These are phyloP conservation scores for Sitobion miscanthi DNA, from an alignment of 1,140 invertebrate genomes.

Conservation along the genomic window DNA sequence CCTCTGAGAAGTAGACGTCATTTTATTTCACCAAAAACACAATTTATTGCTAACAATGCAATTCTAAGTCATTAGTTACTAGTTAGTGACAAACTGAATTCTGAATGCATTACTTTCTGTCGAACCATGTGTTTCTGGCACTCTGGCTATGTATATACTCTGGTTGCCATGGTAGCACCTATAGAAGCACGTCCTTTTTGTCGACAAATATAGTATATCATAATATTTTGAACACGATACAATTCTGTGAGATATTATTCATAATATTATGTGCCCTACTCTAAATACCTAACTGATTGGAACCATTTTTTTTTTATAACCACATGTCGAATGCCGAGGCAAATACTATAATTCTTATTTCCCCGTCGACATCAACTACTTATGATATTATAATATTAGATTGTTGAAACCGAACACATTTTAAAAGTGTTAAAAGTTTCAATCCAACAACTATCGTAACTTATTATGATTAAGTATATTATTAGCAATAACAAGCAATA, in stretches of 20 bases:
- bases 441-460: neutral
- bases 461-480: neutral
- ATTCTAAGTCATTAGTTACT: neutral
- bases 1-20: neutral
- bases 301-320: neutral
- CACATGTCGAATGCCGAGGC: neutral
- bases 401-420: neutral
- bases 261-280: neutral
- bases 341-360: neutral
- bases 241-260: neutral
- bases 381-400: neutral
- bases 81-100: neutral
- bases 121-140: neutral
- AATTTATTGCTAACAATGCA: neutral
- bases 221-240: too few relatives aligned
- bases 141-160: neutral
- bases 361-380: neutral
- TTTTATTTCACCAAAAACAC: neutral
- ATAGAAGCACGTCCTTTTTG: neutral
- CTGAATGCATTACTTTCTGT: neutral
- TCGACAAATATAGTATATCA: neutral
- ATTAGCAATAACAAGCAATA: too few relatives aligned
- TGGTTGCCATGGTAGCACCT: conserved; percentile 3
- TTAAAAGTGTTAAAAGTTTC: neutral
- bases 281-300: neutral